Percentiles rank a stretch among this genome's conserved stretches.
phyloP scores from a whole-genome alignment of 2,888 invertebrate species.

The Stenurella melanura region DNA sequence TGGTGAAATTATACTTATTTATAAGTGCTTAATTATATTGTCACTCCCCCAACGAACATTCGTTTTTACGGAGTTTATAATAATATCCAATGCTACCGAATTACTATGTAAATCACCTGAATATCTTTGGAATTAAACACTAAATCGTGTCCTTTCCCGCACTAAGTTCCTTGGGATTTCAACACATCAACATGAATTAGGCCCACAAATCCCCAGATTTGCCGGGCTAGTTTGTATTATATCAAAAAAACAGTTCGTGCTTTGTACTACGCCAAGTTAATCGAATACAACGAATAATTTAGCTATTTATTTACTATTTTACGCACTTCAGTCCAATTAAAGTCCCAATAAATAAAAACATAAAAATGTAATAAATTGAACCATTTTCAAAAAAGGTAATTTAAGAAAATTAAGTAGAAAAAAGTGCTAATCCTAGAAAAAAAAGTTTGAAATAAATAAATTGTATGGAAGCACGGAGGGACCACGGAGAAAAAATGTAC shows the following conservation, averaged over 20 bases:
- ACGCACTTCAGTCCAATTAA: no score
- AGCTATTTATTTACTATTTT: no score
- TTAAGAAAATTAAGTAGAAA: no score
- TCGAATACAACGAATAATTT: neutral
- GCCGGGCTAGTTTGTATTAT: neutral
- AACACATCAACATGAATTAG: neutral
- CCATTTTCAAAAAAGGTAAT: no score
- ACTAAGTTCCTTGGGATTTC: neutral
- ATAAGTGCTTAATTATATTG: neutral
- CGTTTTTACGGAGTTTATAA: neutral
- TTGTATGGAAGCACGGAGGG: no score
- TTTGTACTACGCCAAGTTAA: neutral
- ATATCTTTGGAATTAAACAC: neutral
- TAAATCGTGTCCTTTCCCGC: neutral
- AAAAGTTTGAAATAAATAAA: no score
- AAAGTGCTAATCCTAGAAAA: no score
- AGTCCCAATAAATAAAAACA: no score
- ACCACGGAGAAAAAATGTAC: no score
- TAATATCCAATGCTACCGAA: neutral
- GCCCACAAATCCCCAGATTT: slow-evolving; percentile 1
- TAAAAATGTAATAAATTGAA: no score
- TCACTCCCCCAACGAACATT: neutral
- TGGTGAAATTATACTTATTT: no score
- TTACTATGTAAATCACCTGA: neutral
- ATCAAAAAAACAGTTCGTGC: neutral